Conservation (phyloP, 2,113 vertebrate species). For the Labrus mixtus region DNA sequence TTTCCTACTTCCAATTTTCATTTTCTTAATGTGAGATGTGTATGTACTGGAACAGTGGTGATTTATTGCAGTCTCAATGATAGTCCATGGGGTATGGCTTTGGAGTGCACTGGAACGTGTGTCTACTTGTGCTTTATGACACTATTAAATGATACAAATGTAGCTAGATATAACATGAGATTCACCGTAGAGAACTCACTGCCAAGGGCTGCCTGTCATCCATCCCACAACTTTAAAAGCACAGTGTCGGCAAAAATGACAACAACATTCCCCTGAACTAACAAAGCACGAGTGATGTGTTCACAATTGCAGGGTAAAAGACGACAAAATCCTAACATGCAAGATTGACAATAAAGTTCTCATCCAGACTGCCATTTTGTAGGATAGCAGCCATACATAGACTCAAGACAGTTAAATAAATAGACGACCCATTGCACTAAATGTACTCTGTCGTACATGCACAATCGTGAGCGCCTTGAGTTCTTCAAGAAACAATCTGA, state of each 20-base stretch:
- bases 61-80: background rate
- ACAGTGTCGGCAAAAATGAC: constrained; percentile 20
- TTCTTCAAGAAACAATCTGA: constrained; percentile 37
- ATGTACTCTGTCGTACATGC: constrained; percentile 58
- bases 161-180: constrained; percentile 31
- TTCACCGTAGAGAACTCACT: constrained; percentile 52
- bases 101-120: constrained; percentile 1
- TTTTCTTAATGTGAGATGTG: background rate
- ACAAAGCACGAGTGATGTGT: constrained; percentile 33
- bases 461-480: constrained; percentile 52
- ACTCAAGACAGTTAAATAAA: constrained; percentile 57
- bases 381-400: constrained; percentile 86
- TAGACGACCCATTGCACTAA: constrained; percentile 73
- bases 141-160: constrained; percentile 18
- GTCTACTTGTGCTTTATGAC: constrained; percentile 36
- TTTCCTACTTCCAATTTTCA: constrained; percentile 1
- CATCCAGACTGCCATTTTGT: constrained; percentile 83
- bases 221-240: constrained; percentile 33
- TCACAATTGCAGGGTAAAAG: constrained; percentile 44
- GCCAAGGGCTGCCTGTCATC: constrained; percentile 69
- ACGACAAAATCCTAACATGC: constrained; percentile 36
- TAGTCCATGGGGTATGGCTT: constrained; percentile 16
- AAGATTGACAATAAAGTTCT: constrained; percentile 36
- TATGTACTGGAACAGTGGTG: background rate
- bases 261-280: constrained; percentile 1